These are phyloP conservation scores for Bubo scandiacus DNA, from an alignment of 2,113 vertebrate species.

Conservation along the genomic window DNA sequence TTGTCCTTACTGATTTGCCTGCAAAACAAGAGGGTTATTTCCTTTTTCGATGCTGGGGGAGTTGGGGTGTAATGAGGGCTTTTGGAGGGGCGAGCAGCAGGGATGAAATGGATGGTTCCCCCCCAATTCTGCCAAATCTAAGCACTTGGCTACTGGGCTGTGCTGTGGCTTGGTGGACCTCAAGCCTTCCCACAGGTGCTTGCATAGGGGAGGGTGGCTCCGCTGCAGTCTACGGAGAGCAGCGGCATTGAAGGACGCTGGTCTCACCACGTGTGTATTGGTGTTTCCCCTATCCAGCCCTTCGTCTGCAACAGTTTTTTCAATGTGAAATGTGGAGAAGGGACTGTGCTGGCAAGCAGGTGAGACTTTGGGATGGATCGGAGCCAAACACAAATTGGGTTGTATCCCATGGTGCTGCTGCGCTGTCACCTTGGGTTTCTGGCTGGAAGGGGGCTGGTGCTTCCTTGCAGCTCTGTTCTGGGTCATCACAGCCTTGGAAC, in stretches of 20 bases:
- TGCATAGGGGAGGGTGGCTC: neutral
- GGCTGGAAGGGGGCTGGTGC: neutral
- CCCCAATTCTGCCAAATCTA: fast-evolving
- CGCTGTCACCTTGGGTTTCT: neutral
- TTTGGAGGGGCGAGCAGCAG: neutral
- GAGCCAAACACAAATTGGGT: fast-evolving
- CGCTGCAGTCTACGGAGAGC: fast-evolving
- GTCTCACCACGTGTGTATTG: fast-evolving
- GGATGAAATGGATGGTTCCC: neutral
- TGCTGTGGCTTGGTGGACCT: neutral
- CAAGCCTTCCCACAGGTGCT: fast-evolving
- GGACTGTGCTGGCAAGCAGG: fast-evolving
- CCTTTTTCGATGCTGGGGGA: fast-evolving
- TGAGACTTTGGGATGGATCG: neutral
- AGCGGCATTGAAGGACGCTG: fast-evolving
- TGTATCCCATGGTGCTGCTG: neutral
- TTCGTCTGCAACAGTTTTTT: neutral
- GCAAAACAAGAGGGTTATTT: fast-evolving
- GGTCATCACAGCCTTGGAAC: neutral
- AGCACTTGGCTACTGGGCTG: neutral
- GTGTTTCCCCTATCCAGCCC: neutral
- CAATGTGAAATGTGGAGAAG: fast-evolving
- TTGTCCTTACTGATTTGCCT: neutral
- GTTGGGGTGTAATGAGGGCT: neutral
- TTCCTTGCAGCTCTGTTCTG: neutral